Evolutionary conservation across 2,888 invertebrate genomes (phyloP).

Genomic region (Keiferia lycopersicella): DNA sequence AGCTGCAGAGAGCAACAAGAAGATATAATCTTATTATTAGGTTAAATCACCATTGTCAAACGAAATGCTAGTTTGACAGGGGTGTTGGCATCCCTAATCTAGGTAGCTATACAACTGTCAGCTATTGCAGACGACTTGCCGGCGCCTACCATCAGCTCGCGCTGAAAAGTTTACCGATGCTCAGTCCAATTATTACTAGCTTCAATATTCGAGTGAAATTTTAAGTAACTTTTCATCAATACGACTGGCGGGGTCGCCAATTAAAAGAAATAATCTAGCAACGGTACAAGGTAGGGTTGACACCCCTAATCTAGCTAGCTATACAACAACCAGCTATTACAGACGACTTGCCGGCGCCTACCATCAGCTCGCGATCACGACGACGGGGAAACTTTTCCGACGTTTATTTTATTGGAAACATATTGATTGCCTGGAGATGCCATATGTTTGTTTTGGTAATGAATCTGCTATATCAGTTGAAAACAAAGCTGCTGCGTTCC

Average conservation of each 20-base stretch:
- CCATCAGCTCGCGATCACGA: constrained; percentile 19
- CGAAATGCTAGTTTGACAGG: no score
- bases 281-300: neutral
- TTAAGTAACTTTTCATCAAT: no score
- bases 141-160: constrained; percentile 25
- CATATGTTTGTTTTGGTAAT: neutral
- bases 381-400: neutral
- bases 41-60: no score
- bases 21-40: no score
- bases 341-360: constrained; percentile 24
- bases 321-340: neutral
- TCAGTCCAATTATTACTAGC: no score
- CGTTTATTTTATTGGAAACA: neutral
- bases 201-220: no score
- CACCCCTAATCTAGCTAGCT: constrained; percentile 4
- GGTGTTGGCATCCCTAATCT: neutral
- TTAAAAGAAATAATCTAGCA: no score
- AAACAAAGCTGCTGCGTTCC: no score
- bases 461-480: no score
- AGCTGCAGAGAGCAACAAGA: no score
- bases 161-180: no score
- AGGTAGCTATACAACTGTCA: neutral
- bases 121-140: constrained; percentile 13
- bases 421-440: constrained; percentile 1
- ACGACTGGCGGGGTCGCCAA: no score